Percentiles rank a stretch among this genome's conserved stretches.
These are phyloP conservation scores for Zaprionus lachaisei DNA, from an alignment of 1,140 invertebrate species.

Conservation along the genomic window DNA sequence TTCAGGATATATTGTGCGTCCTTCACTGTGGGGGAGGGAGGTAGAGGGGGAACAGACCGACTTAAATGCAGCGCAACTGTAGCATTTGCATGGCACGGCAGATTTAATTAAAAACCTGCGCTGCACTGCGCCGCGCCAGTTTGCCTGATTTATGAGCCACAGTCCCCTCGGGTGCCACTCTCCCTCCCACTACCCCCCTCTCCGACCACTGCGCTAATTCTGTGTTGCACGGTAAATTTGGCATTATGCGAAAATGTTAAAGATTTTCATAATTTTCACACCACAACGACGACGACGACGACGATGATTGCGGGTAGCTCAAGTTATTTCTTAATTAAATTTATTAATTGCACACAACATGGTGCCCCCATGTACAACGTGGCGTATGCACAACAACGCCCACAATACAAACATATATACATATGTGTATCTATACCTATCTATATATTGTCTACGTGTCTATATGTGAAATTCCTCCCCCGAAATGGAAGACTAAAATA, in stretches of 20 bases:
- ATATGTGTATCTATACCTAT: neutral
- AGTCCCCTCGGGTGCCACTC: neutral
- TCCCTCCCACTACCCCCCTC: neutral
- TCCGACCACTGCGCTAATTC: slow-evolving; percentile 36
- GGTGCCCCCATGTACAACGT: slow-evolving; percentile 55
- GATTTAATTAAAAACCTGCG: slow-evolving; percentile 43
- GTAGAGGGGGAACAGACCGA: neutral
- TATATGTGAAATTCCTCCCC: slow-evolving; percentile 17
- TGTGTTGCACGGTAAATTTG: slow-evolving; percentile 65
- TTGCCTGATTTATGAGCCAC: slow-evolving; percentile 39
- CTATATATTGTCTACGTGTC: neutral
- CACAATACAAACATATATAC: neutral
- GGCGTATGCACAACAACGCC: slow-evolving; percentile 57
- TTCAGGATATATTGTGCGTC: slow-evolving; percentile 38
- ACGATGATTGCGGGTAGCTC: slow-evolving; percentile 52
- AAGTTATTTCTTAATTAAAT: slow-evolving; percentile 83
- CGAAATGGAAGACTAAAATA: slow-evolving; percentile 16
- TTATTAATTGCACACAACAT: slow-evolving; percentile 82
- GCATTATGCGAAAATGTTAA: slow-evolving; percentile 56
- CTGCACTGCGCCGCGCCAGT: neutral
- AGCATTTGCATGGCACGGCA: slow-evolving; percentile 31
- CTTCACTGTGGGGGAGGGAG: slow-evolving; percentile 16
- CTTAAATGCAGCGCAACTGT: slow-evolving; percentile 40
- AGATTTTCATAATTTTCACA: slow-evolving; percentile 83
- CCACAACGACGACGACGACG: slow-evolving; percentile 53